Evolutionary conservation across 2,797 vertebrate species (phyloP).

Genomic region (Sebastes glaucus): DNA sequence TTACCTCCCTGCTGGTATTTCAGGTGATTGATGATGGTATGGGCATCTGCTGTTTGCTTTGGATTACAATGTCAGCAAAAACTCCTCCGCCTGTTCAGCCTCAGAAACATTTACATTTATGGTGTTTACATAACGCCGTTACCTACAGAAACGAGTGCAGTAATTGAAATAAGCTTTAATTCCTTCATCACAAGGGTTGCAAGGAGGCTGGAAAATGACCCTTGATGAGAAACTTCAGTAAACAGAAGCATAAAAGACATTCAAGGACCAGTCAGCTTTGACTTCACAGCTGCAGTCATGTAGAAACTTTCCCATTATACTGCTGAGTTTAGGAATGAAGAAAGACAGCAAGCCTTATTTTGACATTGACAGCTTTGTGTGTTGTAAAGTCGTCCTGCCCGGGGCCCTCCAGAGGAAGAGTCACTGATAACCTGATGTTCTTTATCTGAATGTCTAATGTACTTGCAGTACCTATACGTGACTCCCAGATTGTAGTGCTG

Average conservation of each 20-base stretch:
- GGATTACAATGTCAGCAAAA: not conserved
- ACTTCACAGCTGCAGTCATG: not conserved
- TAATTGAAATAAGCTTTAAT: not conserved
- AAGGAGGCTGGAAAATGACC: not conserved
- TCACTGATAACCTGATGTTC: not conserved
- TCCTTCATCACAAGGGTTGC: not conserved
- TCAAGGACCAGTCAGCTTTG: not conserved
- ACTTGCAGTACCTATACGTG: not conserved
- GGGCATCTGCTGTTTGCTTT: not conserved
- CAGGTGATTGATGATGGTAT: not conserved
- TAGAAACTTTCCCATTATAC: not conserved
- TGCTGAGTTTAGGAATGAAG: conserved; percentile 38
- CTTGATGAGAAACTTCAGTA: not conserved
- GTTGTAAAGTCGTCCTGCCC: not conserved
- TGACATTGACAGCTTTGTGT: not conserved
- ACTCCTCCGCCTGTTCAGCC: not conserved
- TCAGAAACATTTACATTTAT: not conserved
- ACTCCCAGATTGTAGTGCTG: not conserved
- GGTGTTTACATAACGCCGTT: not conserved
- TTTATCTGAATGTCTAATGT: not conserved
- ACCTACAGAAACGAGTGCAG: not conserved
- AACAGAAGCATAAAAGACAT: not conserved
- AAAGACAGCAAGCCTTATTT: conserved; percentile 4
- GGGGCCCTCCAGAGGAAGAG: not conserved
- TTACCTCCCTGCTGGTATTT: not conserved